Conservation (phyloP, 2,113 vertebrate species). For the Pipa parva region DNA sequence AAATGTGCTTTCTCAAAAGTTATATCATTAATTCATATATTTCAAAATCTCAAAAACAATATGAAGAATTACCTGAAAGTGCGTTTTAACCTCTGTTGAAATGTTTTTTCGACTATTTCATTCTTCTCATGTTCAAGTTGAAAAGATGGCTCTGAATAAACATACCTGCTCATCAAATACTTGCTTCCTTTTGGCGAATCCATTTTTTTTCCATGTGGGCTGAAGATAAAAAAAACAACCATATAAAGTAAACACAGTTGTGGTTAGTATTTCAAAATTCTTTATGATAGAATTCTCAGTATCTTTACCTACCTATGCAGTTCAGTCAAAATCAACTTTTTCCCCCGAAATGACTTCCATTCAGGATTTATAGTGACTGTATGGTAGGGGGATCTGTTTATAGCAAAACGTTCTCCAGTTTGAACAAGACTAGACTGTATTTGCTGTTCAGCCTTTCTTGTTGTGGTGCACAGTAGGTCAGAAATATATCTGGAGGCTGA, state of each 20-base stretch:
- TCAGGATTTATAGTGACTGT: neutral
- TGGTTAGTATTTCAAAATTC: neutral
- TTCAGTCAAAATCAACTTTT: neutral
- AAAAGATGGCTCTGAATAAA: slow-evolving; percentile 67
- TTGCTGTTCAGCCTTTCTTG: neutral
- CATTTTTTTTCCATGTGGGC: neutral
- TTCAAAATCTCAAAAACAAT: neutral
- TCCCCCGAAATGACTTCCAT: neutral
- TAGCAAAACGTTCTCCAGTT: neutral
- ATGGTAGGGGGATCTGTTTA: neutral
- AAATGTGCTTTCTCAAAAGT: neutral
- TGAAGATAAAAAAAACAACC: neutral
- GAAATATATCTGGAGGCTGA: no score
- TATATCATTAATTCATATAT: neutral
- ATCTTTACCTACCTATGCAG: neutral
- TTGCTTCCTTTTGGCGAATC: slow-evolving; percentile 3
- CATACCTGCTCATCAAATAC: slow-evolving; percentile 64
- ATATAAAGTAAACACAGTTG: neutral
- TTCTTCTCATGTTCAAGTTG: slow-evolving; percentile 64
- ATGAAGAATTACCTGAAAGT: slow-evolving; percentile 58
- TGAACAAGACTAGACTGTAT: neutral
- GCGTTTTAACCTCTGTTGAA: slow-evolving; percentile 57
- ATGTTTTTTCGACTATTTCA: slow-evolving; percentile 50
- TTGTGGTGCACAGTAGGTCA: no score
- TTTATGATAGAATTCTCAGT: slow-evolving; percentile 10